Evolutionary conservation across 2,888 invertebrate genomes (phyloP).

Genomic region (Perithous albicinctus): DNA sequence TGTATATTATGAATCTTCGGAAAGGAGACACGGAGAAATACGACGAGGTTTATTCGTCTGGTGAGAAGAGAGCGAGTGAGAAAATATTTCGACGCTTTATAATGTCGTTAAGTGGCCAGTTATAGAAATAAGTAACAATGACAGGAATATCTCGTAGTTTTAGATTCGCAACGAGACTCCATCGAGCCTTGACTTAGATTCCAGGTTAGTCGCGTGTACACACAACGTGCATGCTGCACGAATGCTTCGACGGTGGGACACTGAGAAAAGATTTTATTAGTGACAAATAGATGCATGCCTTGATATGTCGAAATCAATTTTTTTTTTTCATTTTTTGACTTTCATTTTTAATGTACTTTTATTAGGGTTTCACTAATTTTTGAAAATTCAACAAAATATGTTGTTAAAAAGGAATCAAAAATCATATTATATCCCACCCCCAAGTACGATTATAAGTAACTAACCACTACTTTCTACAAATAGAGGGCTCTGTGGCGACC

Average conservation of each 20-base stretch:
- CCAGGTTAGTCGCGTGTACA: constrained; percentile 72
- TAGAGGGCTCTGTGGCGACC: no score
- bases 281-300: background rate
- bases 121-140: constrained; percentile 5
- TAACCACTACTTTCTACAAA: no score
- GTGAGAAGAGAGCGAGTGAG: background rate
- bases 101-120: constrained; percentile 13
- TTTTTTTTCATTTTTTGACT: no score
- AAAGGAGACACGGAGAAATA: background rate
- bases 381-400: no score
- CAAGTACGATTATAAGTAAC: no score
- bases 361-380: no score
- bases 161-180: constrained; percentile 22
- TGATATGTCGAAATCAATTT: no score
- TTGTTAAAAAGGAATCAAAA: no score
- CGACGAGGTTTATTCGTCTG: background rate
- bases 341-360: no score
- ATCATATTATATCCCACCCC: no score
- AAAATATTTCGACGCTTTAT: constrained; percentile 41
- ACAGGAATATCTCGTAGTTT: background rate
- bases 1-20: background rate
- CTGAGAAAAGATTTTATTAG: background rate
- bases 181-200: constrained; percentile 79
- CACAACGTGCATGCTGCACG: background rate
- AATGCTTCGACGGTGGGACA: background rate